Evolutionary conservation across 2,797 vertebrate genomes (phyloP).

Genomic region (Pangasius mekongensis): DNA sequence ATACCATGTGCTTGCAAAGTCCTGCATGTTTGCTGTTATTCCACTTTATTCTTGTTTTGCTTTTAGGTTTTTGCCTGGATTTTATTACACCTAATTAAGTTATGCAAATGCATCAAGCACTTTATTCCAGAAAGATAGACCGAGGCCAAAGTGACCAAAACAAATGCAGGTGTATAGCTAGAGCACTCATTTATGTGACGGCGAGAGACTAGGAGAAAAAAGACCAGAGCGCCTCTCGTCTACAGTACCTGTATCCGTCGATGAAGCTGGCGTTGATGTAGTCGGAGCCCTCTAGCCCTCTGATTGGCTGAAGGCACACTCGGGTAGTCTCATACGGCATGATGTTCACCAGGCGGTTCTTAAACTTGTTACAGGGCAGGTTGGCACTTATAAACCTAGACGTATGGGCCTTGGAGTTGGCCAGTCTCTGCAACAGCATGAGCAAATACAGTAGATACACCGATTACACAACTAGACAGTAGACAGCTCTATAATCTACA

Average conservation of each 20-base stretch:
- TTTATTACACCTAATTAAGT: not conserved
- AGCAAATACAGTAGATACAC: not conserved
- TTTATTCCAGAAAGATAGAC: not conserved
- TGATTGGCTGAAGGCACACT: slow-evolving; percentile 96
- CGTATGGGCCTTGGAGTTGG: slow-evolving; percentile 97
- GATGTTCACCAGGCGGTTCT: slow-evolving; percentile 99
- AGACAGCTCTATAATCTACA: not conserved
- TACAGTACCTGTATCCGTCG: slow-evolving; percentile 89
- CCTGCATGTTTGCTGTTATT: not conserved
- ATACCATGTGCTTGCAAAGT: not conserved
- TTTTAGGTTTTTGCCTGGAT: not conserved
- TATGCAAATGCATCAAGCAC: not conserved
- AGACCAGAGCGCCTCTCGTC: not conserved
- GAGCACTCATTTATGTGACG: not conserved
- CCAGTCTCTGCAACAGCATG: slow-evolving; percentile 67
- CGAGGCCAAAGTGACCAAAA: not conserved
- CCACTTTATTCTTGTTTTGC: not conserved
- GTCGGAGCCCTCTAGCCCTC: slow-evolving; percentile 95
- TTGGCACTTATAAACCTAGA: slow-evolving; percentile 98
- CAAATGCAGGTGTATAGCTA: no score
- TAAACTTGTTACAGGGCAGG: slow-evolving; percentile 73
- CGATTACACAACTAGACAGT: not conserved
- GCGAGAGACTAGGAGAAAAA: not conserved
- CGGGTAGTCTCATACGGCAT: slow-evolving; percentile 98
- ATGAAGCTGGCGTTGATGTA: slow-evolving; percentile 98